Base-by-base conservation (phyloP, 2,888 invertebrate genomes). In the Clitarchus hookeri region DNA sequence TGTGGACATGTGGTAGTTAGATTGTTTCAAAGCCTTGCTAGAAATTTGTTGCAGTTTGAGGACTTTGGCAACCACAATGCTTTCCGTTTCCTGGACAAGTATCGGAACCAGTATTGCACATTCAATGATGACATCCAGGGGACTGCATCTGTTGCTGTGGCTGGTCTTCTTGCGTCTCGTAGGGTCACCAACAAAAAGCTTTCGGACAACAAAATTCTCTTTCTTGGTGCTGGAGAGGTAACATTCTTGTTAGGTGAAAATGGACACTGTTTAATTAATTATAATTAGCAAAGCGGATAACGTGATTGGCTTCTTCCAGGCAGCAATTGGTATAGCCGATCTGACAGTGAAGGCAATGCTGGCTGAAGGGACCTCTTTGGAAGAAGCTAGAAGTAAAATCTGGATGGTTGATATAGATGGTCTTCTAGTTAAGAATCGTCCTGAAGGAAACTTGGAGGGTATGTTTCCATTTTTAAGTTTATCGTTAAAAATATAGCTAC, bases 91-190 rank as follows among this genome's bases (percentile, higher is more conserved):
- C 93, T 99, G 87, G 96, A 96, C 90, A 98, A 97, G 92, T 99
- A 98, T 92, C 94, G 98, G 87, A 93, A 96, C 90, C 94, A 94
- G 88, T 99, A 98, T 91, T 99, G 99, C 92, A 98, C 98, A 36
- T 99, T 99, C 92, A 99, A 99, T 92, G 99, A 99, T 90, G 99
- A 99, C 90, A 99, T 99, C 90, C 99, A 99, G 92, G 98, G 99
- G 89, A 98, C 99, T 0, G 99, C 99, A 3, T 95, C 97, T 48
- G 99, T 99, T 0, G 98, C 98, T 13, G 97, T 99, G 3, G 98
- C 98, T 11, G 99, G 99, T 0, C 92, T 99, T 27, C 93, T 98
- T 90, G 97, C 97, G 0, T 95, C 96, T 65, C 93, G 94, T 85
- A 93, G 96, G 88, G 92, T 98, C 87, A 97, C 97, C 0, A 95